A percentile compares a stretch with the other conserved stretches of the same genome.
Conservation (phyloP, 92 coral and sea anemone species). For the Phenganax stokvisi region DNA sequence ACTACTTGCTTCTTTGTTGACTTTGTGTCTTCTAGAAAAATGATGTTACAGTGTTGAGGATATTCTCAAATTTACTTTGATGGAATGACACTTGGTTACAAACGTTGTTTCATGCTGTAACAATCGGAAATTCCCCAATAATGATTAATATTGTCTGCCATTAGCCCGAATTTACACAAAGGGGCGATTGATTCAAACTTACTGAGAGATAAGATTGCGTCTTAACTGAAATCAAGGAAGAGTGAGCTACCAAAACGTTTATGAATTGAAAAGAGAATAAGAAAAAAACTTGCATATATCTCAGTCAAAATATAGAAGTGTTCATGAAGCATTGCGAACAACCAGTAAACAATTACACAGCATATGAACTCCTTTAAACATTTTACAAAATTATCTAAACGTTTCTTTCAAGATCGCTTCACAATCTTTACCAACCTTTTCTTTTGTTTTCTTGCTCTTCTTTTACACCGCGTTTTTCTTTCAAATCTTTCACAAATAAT, state of each 20-base stretch:
- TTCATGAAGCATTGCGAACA: constrained; percentile 6
- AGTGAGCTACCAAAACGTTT: too few species aligned
- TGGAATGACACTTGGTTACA: too few species aligned
- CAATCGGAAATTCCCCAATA: too few species aligned
- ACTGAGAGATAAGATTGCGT: too few species aligned
- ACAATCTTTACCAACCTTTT: background rate
- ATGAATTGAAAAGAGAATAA: too few species aligned
- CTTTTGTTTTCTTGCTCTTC: background rate
- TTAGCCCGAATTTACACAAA: too few species aligned
- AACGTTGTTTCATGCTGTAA: too few species aligned
- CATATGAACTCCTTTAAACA: background rate
- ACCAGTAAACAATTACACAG: constrained; percentile 1
- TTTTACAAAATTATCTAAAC: background rate
- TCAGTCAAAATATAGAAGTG: background rate
- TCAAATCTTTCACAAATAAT: constrained; percentile 7
- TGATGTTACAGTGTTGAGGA: background rate
- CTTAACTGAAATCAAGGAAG: too few species aligned
- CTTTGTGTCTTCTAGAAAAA: constrained; percentile 21
- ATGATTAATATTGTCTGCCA: too few species aligned
- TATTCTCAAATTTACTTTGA: background rate
- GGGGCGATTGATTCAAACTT: too few species aligned
- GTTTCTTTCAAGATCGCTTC: background rate
- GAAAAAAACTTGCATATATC: background rate
- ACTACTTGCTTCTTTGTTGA: constrained; percentile 75
- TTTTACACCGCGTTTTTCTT: background rate